Base-by-base conservation (phyloP, 2,888 invertebrate species). In the Rhimphoctona megacephalus region DNA sequence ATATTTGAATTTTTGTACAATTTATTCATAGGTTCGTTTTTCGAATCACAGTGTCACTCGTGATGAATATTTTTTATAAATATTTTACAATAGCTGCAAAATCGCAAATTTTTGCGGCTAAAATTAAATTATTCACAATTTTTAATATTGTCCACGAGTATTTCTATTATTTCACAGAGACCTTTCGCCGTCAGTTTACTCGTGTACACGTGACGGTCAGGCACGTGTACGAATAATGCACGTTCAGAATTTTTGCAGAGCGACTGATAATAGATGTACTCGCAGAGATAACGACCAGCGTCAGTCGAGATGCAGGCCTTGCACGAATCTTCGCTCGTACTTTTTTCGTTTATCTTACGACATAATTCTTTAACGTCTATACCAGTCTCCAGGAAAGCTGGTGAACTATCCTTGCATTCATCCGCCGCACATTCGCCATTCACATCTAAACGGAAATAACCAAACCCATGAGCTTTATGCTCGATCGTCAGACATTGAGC, bases 191-290 rank as follows among this genome's bases (percentile, higher is more conserved):
- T 94, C 91, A 96, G 95, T 52, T 95, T 91, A 0, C 95, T 95
- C 0, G 96, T 92, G 92, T 96, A 97, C 0, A 96, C 95, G 86
- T 96, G 92, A 7, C 96, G 92, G 36, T 96, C 96, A 0, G 98
- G 98, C 3, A 98, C 97, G 93, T 98, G 98, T 25, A 98, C 95
- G 93, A 98, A 98, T 19, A 98, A 94, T 2, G 96, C 95, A 81
- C 96, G 95, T 0, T 94, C 92, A 80, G 94, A 94, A 94, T 97
- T 95, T 33, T 96, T 95, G 89, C 95, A 95, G 54, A 98, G 95
- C 0, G 98, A 98, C 36, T 96, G 96, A 95, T 97, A 98, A 95
- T 96, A 98, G 78, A 96, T 97, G 94, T 97, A 98, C 94, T 98
- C 98, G 93, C 98, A 98, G 4, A 98, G 94, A 93, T 96, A 98